Conservation (phyloP, 2,797 vertebrate genomes). For the Manis javanica region DNA sequence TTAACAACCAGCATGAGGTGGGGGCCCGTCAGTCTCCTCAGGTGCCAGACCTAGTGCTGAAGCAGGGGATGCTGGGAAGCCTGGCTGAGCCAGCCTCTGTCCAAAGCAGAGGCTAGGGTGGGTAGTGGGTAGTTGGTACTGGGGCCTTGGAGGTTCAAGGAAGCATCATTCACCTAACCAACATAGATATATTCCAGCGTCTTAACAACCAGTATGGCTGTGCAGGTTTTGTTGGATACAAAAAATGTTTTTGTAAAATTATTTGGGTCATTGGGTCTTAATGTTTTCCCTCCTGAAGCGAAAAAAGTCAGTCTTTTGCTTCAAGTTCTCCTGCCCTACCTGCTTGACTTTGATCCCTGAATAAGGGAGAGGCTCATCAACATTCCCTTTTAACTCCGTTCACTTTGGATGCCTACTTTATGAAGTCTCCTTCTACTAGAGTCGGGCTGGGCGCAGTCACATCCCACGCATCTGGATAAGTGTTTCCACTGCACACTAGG, state of each 20-base stretch:
- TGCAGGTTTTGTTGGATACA: background rate
- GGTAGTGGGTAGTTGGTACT: too few relatives aligned
- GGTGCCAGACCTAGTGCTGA: background rate
- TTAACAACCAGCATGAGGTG: background rate
- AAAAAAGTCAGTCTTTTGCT: background rate
- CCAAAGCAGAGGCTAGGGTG: background rate
- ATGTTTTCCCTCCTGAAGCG: background rate
- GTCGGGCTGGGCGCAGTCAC: background rate
- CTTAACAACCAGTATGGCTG: background rate
- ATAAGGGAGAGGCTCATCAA: background rate
- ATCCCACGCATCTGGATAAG: conserved; percentile 5
- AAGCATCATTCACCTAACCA: background rate
- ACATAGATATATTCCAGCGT: background rate
- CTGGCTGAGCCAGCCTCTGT: background rate
- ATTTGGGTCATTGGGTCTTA: conserved; percentile 35
- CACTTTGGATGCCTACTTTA: conserved; percentile 41
- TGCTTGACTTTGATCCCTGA: background rate
- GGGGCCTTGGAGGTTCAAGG: background rate
- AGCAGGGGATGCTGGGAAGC: background rate
- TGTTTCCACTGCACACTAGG: background rate
- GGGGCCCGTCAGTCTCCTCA: rapidly evolving
- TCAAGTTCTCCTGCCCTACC: background rate
- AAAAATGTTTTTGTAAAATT: conserved; percentile 22
- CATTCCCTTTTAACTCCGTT: conserved; percentile 28
- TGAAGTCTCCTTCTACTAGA: background rate